Percentiles rank a stretch among this genome's conserved stretches.
These are phyloP conservation scores for Agrilus planipennis DNA, from an alignment of 1,140 invertebrate genomes.

Conservation along the genomic window DNA sequence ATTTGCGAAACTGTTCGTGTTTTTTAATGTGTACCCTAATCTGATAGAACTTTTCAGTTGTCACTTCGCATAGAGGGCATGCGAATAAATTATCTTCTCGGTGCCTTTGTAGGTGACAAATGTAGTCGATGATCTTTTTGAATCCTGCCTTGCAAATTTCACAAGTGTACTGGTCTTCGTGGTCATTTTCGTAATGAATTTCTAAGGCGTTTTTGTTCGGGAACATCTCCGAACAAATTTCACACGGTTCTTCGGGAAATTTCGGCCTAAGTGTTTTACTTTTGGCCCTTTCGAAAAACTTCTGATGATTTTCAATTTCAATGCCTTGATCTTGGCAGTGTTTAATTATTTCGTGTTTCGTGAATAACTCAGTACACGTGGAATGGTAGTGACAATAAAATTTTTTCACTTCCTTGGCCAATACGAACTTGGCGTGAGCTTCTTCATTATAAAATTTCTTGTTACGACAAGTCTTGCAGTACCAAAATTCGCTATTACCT, in stretches of 20 bases:
- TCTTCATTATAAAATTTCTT: too few species aligned
- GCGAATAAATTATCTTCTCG: constrained; percentile 35
- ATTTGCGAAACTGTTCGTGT: constrained; percentile 7
- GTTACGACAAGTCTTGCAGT: too few species aligned
- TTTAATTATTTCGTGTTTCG: not conserved
- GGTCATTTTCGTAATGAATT: constrained; percentile 43
- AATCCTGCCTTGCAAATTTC: constrained; percentile 17
- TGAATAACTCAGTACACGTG: not conserved
- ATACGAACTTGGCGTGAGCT: too few species aligned
- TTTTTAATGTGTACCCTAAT: too few species aligned
- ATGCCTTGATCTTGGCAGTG: not conserved
- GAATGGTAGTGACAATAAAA: too few species aligned
- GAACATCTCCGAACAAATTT: constrained; percentile 40
- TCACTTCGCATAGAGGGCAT: constrained; percentile 37
- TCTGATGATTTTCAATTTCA: too few species aligned
- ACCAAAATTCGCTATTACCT: not conserved
- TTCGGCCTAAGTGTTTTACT: not conserved
- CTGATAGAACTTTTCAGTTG: not conserved
- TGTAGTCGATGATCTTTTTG: constrained; percentile 23
- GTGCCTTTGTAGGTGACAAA: constrained; percentile 31
- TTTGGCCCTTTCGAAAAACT: too few species aligned
- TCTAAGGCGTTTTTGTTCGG: constrained; percentile 39
- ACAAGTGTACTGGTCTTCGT: constrained; percentile 28
- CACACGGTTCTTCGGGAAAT: constrained; percentile 24
- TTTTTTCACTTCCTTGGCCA: too few species aligned